Evolutionary conservation across 1,140 invertebrate species (phyloP).

Genomic region (Drosophila tsacasi): DNA sequence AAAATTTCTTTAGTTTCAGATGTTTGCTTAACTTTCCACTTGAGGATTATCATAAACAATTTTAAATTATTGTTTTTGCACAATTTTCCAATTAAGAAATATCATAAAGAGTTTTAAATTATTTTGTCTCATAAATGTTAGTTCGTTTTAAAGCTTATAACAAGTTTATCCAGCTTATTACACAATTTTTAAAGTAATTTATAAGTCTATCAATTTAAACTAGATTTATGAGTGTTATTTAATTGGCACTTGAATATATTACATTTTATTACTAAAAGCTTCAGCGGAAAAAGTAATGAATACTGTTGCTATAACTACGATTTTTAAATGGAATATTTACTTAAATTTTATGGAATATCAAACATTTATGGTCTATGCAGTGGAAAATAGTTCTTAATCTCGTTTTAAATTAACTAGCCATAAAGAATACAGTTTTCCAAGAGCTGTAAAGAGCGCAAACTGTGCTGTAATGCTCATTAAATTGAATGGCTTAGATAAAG

Average conservation of each 20-base stretch:
- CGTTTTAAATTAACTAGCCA: background rate
- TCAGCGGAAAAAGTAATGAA: background rate
- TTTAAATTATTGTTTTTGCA: background rate
- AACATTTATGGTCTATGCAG: background rate
- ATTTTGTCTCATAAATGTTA: background rate
- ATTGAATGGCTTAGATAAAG: background rate
- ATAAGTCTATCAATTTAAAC: background rate
- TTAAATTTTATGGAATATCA: background rate
- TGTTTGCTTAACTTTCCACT: background rate
- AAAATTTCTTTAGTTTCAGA: background rate
- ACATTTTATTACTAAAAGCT: background rate
- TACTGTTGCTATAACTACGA: no score
- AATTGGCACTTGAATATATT: background rate
- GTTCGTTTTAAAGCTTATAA: no score
- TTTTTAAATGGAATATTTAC: background rate
- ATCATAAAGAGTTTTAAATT: background rate
- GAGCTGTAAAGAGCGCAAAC: background rate
- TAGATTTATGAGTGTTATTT: background rate
- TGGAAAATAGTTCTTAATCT: background rate
- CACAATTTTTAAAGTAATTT: background rate
- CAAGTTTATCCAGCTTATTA: background rate
- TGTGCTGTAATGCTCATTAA: background rate
- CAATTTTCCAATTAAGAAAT: constrained; percentile 1
- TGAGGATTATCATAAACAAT: background rate
- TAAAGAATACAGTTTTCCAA: background rate